Conservation (phyloP, 2,888 invertebrate species). For the Trypoxylon attenuatum region DNA sequence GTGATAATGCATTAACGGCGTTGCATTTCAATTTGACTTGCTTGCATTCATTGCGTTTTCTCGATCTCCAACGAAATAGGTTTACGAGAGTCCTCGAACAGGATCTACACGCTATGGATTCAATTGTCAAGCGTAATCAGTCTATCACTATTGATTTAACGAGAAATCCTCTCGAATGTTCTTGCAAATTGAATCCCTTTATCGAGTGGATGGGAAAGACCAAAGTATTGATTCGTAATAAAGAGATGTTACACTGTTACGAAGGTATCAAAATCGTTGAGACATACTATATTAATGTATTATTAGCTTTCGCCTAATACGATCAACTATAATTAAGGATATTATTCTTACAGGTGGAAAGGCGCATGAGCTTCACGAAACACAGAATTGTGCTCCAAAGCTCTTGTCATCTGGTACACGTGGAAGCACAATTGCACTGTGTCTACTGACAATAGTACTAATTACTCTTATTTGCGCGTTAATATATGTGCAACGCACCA, state of each 20-base stretch:
- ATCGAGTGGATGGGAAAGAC: conserved; percentile 81
- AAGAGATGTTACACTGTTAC: conserved; percentile 77
- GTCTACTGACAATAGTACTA: conserved; percentile 72
- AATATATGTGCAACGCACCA: conserved; percentile 79
- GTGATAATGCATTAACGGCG: conserved; percentile 79
- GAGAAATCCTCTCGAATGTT: conserved; percentile 83
- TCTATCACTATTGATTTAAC: conserved; percentile 79
- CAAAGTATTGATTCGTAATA: conserved; percentile 78
- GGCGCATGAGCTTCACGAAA: conserved; percentile 37
- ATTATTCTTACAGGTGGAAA: conserved; percentile 13
- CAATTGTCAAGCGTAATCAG: conserved; percentile 75
- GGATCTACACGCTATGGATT: conserved; percentile 78
- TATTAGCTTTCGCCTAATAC: no score
- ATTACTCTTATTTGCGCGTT: conserved; percentile 77
- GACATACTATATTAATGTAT: background rate
- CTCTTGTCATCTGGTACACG: conserved; percentile 39
- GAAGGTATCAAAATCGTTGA: no score
- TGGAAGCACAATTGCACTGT: conserved; percentile 58
- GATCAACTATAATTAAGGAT: no score
- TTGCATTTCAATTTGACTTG: conserved; percentile 82
- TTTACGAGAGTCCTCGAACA: conserved; percentile 75
- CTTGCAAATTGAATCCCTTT: conserved; percentile 79
- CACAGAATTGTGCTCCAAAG: conserved; percentile 58
- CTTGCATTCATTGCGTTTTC: conserved; percentile 79
- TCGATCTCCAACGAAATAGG: conserved; percentile 83